Base-by-base conservation (phyloP, 1,140 invertebrate genomes). In the Megalonaias nervosa region DNA sequence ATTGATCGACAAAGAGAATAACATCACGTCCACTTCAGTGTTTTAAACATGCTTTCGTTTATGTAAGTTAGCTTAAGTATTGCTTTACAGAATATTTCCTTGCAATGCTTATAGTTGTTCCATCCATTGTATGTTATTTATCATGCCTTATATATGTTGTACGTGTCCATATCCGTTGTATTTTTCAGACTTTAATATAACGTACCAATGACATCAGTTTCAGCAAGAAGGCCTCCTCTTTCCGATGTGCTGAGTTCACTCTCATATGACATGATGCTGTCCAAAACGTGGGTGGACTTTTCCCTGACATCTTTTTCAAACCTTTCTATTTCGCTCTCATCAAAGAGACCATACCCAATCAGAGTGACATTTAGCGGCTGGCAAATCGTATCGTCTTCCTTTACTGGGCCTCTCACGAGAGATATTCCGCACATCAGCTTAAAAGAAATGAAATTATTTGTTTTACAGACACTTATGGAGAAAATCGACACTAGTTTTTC, bases 201-300 rank as follows among this genome's bases (percentile, higher is more conserved):
- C 71, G 21, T 71, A 86, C 85, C 85, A 31, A 85, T 81, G 5
- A 85, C 61, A 69, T 85, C 84, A 16, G 84, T 86, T 48, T 85
- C 80, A 9, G 79, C 81, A 0, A 77, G 74, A 59, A 80, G 23
- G 14, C 74, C 79, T 2, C 85, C 85, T 70, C 75, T 74, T 71
- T 83, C 64, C 14, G 75, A 64, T 48, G 55, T 15, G 1, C 60
- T 82, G 21, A 86, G 60, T 4, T 66, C 15, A 0, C 74, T 75
- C 57, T 85, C 85, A 64, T 64, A 59, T 57, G 74, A 23, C 0
- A 86, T 77, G 12, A 85, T 77, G 15, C 59, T 57, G 75, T 67
- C 19, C 38, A 86, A 31, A 21, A 81, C 23, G 1, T 67, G 66
- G 26, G 81, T 79, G 1, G 81, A 81, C 19, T 65, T 67, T 38